A percentile compares a stretch with the other conserved stretches of the same genome.
These are phyloP conservation scores for Scytalopus superciliaris DNA, from an alignment of 2,113 vertebrate species.

Conservation along the genomic window DNA sequence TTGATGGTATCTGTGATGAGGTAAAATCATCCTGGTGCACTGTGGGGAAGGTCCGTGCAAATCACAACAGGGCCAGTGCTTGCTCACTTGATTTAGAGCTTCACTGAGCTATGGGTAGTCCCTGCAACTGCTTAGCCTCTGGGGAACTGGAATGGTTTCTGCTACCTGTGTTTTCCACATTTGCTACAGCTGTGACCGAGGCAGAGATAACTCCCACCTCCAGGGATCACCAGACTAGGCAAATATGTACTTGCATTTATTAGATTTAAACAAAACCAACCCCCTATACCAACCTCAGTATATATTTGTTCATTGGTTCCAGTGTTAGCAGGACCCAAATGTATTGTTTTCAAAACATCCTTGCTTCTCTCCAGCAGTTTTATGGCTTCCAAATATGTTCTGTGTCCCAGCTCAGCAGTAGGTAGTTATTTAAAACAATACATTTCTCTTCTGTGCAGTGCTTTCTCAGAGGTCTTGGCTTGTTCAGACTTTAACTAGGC, in stretches of 20 bases:
- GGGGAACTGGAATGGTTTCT: not conserved
- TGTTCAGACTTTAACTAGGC: not conserved
- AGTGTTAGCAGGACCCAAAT: not conserved
- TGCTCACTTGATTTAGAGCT: not conserved
- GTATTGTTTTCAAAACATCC: not conserved
- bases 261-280: not conserved
- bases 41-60: not conserved
- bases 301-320: not conserved
- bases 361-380: not conserved
- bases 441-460: not conserved
- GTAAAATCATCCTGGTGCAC: not conserved
- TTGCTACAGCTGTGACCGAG: not conserved
- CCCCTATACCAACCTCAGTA: not conserved
- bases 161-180: not conserved
- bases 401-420: conserved; percentile 36
- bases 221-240: not conserved
- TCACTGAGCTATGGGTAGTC: not conserved
- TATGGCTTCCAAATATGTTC: not conserved
- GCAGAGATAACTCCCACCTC: not conserved
- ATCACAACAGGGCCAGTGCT: not conserved
- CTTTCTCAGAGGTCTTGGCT: conserved; percentile 20
- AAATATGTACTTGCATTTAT: not conserved
- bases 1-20: conserved; percentile 2
- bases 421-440: conserved; percentile 34
- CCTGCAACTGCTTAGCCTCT: not conserved